Evolutionary conservation across 2,797 vertebrate species (phyloP), one percentile per base, ranked within the genome.

Genomic region (Cossypha niveicapilla): DNA sequence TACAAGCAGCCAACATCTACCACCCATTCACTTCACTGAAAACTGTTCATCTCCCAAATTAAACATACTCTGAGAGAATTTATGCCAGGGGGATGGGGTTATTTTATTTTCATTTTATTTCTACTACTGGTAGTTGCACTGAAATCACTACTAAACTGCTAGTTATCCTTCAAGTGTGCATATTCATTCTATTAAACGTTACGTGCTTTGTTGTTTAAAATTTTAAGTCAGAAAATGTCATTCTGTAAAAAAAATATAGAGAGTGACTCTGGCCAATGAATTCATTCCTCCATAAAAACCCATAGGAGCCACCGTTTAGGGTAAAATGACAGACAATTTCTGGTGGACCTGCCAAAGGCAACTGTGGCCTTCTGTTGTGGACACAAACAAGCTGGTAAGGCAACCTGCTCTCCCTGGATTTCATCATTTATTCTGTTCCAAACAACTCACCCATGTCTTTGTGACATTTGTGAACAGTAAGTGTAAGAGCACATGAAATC

Each of bases 361-460:
- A 87, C 61, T 80, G 78, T 22, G 65, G 87, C 86, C 89, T 93
- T 96, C 92, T 94, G 91, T 54, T 90, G 45, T 68, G 47, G 75
- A 86, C 91, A 86, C 11, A 41, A 94, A 68, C 75, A 95, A 89
- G 78, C 57, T 93, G 75, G 42, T 74, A 57, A 71, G 14, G 47
- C 76, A 96, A 58, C 74, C 79, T 95, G 88, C 58, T 92, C 22
- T 68, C 51, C 51, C 76, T 72, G 86, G 21, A 82, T 37, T 84
- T 65, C 62, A 50, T 30, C 2, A 6, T 47, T 77, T 67, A 74
- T 47, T 88, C 63, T 3, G 3, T 54, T 93, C 75, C 68, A 83
- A 83, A 44, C 25, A 70, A 37, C 18, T 91, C 41, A 22, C 15
- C 50, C n/a, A 2, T n/a, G 35, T n/a, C 66, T 70, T 14, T 41